Evolutionary conservation across 1,140 invertebrate genomes (phyloP).

Genomic region (Dreissena rostriformis): DNA sequence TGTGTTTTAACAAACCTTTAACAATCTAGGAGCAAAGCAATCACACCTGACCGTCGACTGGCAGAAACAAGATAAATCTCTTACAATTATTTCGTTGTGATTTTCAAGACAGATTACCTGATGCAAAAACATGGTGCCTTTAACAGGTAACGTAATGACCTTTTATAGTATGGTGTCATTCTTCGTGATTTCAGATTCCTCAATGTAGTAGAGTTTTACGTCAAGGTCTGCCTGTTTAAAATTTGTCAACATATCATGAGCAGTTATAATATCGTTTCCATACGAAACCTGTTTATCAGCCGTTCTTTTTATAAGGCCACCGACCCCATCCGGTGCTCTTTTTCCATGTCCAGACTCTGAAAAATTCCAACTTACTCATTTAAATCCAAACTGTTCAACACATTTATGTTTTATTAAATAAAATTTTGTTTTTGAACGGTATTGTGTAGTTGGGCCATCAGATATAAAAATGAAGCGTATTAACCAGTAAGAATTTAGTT

Average conservation of each 20-base stretch:
- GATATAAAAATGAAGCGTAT: conserved; percentile 81
- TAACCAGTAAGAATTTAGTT: conserved; percentile 80
- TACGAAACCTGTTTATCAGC: conserved; percentile 2
- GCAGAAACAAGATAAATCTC: conserved; percentile 4
- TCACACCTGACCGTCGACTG: neutral
- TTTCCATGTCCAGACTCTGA: neutral
- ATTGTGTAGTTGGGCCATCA: conserved; percentile 9
- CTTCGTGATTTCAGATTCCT: neutral
- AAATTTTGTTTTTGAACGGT: neutral
- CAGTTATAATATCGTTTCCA: neutral
- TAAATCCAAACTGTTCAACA: conserved; percentile 3
- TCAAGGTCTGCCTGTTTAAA: neutral
- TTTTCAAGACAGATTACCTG: neutral
- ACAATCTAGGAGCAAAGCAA: neutral
- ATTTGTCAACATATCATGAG: neutral
- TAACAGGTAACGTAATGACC: neutral
- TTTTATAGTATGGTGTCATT: conserved; percentile 3
- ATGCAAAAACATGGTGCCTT: conserved; percentile 16
- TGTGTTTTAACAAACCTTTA: neutral
- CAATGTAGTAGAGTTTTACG: conserved; percentile 17
- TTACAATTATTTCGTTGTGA: neutral
- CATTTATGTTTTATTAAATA: neutral
- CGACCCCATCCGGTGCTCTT: conserved; percentile 1
- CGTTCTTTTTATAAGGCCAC: neutral
- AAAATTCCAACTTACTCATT: conserved; percentile 2